Percentiles rank a stretch among this genome's conserved stretches.
phyloP scores from a whole-genome alignment of 2,113 vertebrate species.

The Bothrops jararaca region DNA sequence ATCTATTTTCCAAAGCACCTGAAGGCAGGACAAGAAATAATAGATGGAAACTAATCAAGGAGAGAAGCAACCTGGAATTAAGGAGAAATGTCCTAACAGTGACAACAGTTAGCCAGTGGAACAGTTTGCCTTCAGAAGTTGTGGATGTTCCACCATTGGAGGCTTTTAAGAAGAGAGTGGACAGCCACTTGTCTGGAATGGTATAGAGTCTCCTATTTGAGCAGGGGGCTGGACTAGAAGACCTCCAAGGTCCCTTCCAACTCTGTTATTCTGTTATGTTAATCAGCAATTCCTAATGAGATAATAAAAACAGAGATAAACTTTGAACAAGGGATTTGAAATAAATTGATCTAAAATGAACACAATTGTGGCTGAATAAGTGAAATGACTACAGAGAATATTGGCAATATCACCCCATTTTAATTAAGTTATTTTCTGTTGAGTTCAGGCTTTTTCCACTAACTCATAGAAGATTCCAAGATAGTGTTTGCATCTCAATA shows the following conservation, averaged over 20 bases:
- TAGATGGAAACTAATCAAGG: too few relatives aligned
- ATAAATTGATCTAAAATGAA: neutral
- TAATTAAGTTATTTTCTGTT: neutral
- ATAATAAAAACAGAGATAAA: neutral
- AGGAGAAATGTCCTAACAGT: too few relatives aligned
- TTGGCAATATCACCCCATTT: neutral
- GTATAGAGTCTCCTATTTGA: neutral
- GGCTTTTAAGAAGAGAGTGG: too few relatives aligned
- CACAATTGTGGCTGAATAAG: neutral
- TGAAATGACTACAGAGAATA: neutral
- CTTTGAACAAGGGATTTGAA: neutral
- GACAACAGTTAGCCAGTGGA: too few relatives aligned
- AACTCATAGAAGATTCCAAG: neutral
- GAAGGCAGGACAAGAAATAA: too few relatives aligned
- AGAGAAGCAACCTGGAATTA: too few relatives aligned
- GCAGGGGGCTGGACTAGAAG: neutral
- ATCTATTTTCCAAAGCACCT: too few relatives aligned
- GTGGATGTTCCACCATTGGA: too few relatives aligned
- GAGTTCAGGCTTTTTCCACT: neutral
- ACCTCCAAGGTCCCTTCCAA: neutral
- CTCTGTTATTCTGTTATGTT: neutral
- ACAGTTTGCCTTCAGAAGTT: too few relatives aligned
- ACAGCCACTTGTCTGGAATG: too few relatives aligned
- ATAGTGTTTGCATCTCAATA: neutral
- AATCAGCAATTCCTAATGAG: neutral